A percentile compares a stretch with the other conserved stretches of the same genome.
Evolutionary conservation across 1,140 invertebrate species (phyloP).

Genomic region (Plutomurus gul): DNA sequence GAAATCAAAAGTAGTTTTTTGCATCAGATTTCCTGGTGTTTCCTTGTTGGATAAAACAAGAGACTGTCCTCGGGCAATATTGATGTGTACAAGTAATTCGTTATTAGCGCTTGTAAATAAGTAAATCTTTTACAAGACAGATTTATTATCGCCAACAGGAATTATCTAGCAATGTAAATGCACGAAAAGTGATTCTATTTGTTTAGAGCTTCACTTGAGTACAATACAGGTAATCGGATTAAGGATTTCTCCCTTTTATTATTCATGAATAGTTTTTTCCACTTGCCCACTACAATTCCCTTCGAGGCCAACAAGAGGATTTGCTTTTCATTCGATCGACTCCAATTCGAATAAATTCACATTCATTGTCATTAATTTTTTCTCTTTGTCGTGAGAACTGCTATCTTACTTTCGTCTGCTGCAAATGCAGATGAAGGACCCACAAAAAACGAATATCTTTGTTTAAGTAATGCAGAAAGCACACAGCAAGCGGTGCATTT

Average conservation of each 20-base stretch:
- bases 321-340: background rate
- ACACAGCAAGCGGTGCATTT: too few species aligned
- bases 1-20: too few species aligned
- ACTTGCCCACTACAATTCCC: background rate
- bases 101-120: background rate
- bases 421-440: too few species aligned
- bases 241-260: background rate
- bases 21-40: too few species aligned
- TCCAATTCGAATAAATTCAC: background rate
- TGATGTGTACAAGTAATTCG: background rate
- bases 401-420: too few species aligned
- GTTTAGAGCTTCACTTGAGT: background rate
- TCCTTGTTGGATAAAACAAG: too few species aligned
- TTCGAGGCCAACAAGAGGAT: background rate
- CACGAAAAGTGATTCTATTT: background rate
- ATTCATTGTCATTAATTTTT: background rate
- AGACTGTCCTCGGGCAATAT: too few species aligned
- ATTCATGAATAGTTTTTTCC: background rate
- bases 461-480: too few species aligned
- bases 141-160: background rate
- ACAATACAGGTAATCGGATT: background rate
- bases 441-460: too few species aligned
- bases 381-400: too few species aligned
- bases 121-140: background rate
- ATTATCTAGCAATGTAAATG: too few species aligned